Percentiles rank a stretch among this genome's conserved stretches.
Conservation (phyloP, 2,888 invertebrate species). For the Dryobotodes eremita region DNA sequence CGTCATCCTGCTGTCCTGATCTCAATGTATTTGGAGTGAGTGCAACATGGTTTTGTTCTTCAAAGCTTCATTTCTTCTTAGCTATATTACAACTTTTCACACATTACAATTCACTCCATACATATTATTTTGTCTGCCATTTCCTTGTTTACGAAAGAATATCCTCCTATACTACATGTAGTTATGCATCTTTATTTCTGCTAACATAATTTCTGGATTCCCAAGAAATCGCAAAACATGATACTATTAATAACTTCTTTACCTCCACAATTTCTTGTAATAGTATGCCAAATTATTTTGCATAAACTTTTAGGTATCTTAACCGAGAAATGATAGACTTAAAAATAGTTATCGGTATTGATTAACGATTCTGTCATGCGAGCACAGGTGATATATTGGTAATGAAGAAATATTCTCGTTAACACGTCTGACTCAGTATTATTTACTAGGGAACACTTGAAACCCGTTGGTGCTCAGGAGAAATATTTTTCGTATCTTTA, state of each 20-base stretch:
- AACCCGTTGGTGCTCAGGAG: not conserved
- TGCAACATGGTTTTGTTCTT: not conserved
- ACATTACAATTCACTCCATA: too few relatives aligned
- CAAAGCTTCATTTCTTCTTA: too few relatives aligned
- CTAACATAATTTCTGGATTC: not conserved
- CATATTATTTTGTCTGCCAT: not conserved
- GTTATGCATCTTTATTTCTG: not conserved
- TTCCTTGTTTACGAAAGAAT: not conserved
- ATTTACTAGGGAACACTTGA: conserved; percentile 18
- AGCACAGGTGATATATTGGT: conserved; percentile 61
- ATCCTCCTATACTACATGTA: too few relatives aligned
- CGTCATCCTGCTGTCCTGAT: not conserved
- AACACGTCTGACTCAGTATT: conserved; percentile 41
- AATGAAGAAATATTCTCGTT: conserved; percentile 43
- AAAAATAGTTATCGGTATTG: conserved; percentile 53
- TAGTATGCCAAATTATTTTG: conserved; percentile 12
- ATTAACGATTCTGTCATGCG: conserved; percentile 64
- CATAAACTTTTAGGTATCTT: conserved; percentile 21
- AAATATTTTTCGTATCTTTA: not conserved
- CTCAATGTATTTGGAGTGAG: not conserved
- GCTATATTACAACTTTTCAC: too few relatives aligned
- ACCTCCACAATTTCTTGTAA: conserved; percentile 8
- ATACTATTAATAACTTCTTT: not conserved
- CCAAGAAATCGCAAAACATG: not conserved
- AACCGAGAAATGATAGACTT: conserved; percentile 17